Conservation (phyloP, 92 coral and sea anemone genomes). For the Paragorgia papillata region DNA sequence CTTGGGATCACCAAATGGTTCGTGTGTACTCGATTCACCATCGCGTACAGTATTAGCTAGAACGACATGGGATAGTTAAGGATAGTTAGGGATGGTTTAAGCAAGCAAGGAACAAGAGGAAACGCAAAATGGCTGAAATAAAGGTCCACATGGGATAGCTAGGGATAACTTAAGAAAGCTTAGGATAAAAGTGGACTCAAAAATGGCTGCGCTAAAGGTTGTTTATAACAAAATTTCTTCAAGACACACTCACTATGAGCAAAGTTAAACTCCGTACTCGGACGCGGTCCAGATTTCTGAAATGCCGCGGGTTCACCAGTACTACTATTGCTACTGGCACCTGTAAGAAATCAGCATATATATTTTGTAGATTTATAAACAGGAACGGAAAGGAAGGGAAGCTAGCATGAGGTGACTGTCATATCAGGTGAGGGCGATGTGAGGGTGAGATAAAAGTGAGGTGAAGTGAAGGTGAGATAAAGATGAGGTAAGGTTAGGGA, state of each 20-base stretch:
- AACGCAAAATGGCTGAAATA: too few relatives aligned
- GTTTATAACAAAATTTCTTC: too few relatives aligned
- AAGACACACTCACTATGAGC: conserved; percentile 23
- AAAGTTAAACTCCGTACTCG: conserved; percentile 29
- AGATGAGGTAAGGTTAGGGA: too few relatives aligned
- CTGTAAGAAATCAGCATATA: conserved; percentile 38
- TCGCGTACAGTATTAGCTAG: conserved; percentile 84
- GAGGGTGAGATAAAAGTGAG: too few relatives aligned
- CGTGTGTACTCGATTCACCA: conserved; percentile 80
- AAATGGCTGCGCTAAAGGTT: too few relatives aligned
- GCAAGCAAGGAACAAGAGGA: too few relatives aligned
- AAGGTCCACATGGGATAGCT: too few relatives aligned
- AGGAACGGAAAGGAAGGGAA: background rate
- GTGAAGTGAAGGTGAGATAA: too few relatives aligned
- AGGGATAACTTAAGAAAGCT: background rate
- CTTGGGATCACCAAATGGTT: conserved; percentile 69
- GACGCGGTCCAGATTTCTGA: conserved; percentile 20
- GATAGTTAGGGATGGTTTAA: background rate
- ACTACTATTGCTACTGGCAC: conserved; percentile 55
- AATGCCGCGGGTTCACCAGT: conserved; percentile 6
- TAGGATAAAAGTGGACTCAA: too few relatives aligned
- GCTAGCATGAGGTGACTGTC: too few relatives aligned
- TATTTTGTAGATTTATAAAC: background rate
- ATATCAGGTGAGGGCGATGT: too few relatives aligned
- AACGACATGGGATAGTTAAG: background rate